These are phyloP conservation scores for Aphaenogaster floridana DNA, from an alignment of 1,140 invertebrate species.

Conservation along the genomic window DNA sequence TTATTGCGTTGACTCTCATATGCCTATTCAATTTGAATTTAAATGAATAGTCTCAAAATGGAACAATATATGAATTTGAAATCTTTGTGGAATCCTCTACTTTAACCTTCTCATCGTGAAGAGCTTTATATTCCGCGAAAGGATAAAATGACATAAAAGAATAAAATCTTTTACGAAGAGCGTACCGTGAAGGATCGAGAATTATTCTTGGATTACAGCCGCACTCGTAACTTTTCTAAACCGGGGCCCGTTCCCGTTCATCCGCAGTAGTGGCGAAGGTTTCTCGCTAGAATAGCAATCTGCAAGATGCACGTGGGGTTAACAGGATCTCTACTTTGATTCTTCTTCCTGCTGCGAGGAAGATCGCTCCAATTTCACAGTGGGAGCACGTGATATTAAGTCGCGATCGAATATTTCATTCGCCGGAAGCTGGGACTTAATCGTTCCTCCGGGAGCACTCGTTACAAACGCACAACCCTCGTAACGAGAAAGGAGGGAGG, in stretches of 20 bases:
- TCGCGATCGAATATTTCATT: slow-evolving; percentile 41
- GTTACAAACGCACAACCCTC: slow-evolving; percentile 58
- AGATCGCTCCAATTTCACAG: slow-evolving; percentile 69
- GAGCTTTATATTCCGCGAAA: background rate
- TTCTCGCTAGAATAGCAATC: slow-evolving; percentile 61
- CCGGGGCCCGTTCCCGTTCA: slow-evolving; percentile 40
- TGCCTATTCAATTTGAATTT: too few species aligned
- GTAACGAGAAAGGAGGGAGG: slow-evolving; percentile 40
- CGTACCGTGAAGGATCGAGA: slow-evolving; percentile 46
- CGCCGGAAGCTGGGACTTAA: slow-evolving; percentile 53
- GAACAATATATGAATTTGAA: background rate
- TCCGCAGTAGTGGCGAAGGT: background rate
- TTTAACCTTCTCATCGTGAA: background rate
- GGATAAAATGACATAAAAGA: background rate
- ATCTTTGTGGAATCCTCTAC: background rate
- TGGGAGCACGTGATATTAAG: slow-evolving; percentile 70
- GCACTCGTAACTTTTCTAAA: slow-evolving; percentile 48
- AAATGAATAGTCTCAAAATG: background rate
- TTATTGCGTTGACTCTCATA: too few species aligned
- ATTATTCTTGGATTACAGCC: slow-evolving; percentile 51
- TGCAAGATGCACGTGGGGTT: slow-evolving; percentile 57
- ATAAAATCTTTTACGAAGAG: slow-evolving; percentile 35
- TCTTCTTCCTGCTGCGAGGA: slow-evolving; percentile 54
- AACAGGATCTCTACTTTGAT: slow-evolving; percentile 65
- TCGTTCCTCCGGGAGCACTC: slow-evolving; percentile 55